Evolutionary conservation across 2,113 vertebrate species (phyloP).

Genomic region (Pongo pygmaeus): DNA sequence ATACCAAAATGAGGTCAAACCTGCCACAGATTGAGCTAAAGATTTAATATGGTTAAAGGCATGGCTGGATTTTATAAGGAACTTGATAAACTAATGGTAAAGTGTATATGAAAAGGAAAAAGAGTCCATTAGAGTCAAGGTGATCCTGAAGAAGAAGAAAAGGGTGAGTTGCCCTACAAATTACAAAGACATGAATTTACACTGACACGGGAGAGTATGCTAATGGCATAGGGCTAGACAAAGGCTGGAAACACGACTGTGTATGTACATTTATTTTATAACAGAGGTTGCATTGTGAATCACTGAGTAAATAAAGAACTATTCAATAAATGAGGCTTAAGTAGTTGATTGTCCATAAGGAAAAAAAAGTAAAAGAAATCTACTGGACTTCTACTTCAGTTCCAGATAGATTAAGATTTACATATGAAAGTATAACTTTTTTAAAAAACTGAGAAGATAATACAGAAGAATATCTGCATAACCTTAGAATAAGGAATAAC

Average conservation of each 20-base stretch:
- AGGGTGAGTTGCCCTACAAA: background rate
- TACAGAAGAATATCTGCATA: background rate
- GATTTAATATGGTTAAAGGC: background rate
- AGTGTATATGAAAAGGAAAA: background rate
- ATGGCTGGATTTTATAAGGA: background rate
- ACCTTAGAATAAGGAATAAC: background rate
- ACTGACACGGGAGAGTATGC: background rate
- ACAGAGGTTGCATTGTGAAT: background rate
- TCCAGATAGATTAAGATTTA: background rate
- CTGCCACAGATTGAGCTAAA: background rate
- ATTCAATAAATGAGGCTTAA: background rate
- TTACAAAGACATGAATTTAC: background rate
- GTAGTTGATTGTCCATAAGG: background rate
- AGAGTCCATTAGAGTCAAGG: background rate
- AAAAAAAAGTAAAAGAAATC: background rate
- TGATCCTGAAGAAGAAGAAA: background rate
- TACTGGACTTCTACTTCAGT: background rate
- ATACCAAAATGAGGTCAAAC: background rate
- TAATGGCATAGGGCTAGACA: background rate
- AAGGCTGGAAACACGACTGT: background rate
- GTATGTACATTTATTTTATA: background rate
- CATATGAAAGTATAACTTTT: background rate
- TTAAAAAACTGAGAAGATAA: background rate
- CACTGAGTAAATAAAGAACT: background rate
- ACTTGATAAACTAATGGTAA: background rate